Conservation (phyloP, 2,113 vertebrate species). For the cattle (Bos taurus) region ARS-UCD2.0 NC_037336.1:65753501-65754000, state of each 20-base stretch:
- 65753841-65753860: not conserved
- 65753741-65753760: not conserved
- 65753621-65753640: not conserved
- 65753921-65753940: not conserved
- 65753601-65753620: conserved; percentile 39
- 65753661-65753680: not conserved
- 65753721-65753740: not conserved
- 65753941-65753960: not conserved
- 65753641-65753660: not conserved
- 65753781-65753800: not conserved
- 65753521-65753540: conserved; percentile 27
- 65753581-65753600: conserved; percentile 23
- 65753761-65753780: not conserved
- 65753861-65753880: not conserved
- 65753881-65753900: not conserved
- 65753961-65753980: not conserved
- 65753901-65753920: not conserved
- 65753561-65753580: conserved; percentile 37
- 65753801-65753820: not conserved
- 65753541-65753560: conserved; percentile 14
- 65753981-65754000: not conserved
- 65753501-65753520: conserved; percentile 48
- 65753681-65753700: not conserved
- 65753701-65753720: not conserved
- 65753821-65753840: not conserved